Conservation (phyloP, 2,888 invertebrate species). For the Conops quadrifasciatus region DNA sequence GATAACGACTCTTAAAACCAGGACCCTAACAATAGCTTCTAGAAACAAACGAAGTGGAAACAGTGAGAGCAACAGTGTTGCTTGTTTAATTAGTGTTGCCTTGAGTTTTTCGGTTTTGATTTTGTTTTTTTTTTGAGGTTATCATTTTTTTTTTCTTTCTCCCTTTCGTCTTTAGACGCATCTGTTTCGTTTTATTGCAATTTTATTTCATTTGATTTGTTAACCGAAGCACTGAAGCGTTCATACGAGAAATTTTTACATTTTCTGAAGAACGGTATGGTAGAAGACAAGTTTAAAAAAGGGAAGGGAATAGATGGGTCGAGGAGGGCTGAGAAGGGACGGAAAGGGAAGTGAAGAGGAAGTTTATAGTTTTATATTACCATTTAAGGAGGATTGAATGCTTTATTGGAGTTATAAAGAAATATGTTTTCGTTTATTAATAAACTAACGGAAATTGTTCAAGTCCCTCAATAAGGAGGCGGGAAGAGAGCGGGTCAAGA, state of each 20-base stretch:
- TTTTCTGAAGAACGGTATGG: background rate
- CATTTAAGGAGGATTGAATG: too few relatives aligned
- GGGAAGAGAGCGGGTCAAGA: too few relatives aligned
- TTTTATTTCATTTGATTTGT: conserved; percentile 13
- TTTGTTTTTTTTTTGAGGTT: conserved; percentile 14
- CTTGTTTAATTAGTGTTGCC: conserved; percentile 30
- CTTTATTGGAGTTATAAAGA: too few relatives aligned
- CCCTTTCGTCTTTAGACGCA: background rate
- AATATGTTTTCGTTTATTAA: too few relatives aligned
- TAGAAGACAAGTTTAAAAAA: too few relatives aligned
- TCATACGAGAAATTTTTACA: conserved; percentile 13
- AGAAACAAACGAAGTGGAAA: conserved; percentile 24
- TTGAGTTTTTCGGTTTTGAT: conserved; percentile 19
- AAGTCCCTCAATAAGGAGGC: too few relatives aligned
- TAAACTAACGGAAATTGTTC: too few relatives aligned
- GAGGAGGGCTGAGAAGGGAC: too few relatives aligned
- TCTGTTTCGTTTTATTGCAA: conserved; percentile 7
- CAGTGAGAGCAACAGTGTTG: conserved; percentile 27
- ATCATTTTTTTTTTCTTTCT: background rate
- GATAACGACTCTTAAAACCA: conserved; percentile 13
- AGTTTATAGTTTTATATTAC: too few relatives aligned
- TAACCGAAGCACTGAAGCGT: conserved; percentile 12
- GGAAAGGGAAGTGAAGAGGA: too few relatives aligned
- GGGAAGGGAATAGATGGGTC: too few relatives aligned
- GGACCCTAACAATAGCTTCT: conserved; percentile 6